A percentile compares a stretch with the other conserved stretches of the same genome.
phyloP scores from a whole-genome alignment of 1,140 invertebrate species.

The Chionoecetes opilio region DNA sequence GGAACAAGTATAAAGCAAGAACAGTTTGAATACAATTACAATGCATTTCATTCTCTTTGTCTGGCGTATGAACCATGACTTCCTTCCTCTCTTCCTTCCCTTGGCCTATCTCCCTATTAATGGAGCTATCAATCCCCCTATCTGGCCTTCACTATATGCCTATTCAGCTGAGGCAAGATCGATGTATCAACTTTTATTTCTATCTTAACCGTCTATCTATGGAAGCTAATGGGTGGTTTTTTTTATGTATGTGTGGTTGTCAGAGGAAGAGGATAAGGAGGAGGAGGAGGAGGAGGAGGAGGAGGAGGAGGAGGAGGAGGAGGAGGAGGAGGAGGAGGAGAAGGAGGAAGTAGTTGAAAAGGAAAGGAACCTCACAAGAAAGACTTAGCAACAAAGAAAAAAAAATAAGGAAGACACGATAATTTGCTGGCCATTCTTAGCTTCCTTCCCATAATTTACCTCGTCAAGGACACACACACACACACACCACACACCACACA shows the following conservation, averaged over 20 bases:
- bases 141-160: too few species aligned
- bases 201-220: background rate
- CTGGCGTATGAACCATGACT: background rate
- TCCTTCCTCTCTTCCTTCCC: background rate
- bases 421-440: slow-evolving; percentile 10
- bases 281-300: background rate
- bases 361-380: background rate
- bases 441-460: slow-evolving; percentile 20
- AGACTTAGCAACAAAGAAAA: background rate
- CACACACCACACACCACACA: slow-evolving; percentile 25
- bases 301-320: background rate
- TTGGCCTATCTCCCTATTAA: background rate
- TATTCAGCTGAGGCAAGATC: too few species aligned
- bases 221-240: background rate
- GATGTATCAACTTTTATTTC: background rate
- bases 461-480: slow-evolving; percentile 12
- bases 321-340: background rate
- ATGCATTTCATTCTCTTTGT: too few species aligned
- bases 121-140: too few species aligned
- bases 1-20: background rate
- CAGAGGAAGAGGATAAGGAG: background rate
- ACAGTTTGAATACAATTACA: too few species aligned
- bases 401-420: background rate
- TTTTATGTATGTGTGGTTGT: background rate
- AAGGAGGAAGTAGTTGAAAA: background rate